Base-by-base conservation (phyloP, 37 sponge, comb jelly and placozoan genomes). In the Geodia barretti region DNA sequence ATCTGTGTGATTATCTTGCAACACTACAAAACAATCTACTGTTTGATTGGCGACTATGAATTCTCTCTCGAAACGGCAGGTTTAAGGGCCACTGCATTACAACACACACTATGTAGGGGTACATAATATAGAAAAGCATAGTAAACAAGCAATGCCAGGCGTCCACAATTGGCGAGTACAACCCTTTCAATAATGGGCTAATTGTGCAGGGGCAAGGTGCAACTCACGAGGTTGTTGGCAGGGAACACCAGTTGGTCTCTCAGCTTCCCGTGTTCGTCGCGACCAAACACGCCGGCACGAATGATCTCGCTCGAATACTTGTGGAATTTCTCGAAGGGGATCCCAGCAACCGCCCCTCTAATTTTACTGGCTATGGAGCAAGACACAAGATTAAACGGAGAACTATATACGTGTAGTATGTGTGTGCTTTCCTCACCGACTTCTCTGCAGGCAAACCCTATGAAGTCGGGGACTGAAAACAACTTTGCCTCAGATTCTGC, bases 311-410 rank as follows among this genome's bases (percentile, higher is more conserved):
- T 41, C 0, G 97, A 97, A 79, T 94, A 88, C 73, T 88, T 88
- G 77, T 97, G 97, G 75, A 97, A 97, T 70, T 91, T 86, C 67
- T 97, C 97, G 87, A 97, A 97, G 1, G 95, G 90, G 4, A 90
- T 72, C 0, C 77, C 67, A 2, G 97, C 95, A 39, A 97, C 97
- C 28, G 83, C 76, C 14, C 92, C 93, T 60, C 97, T 39, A 30
- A 97, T 86, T 17, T 82, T 68, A 64, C 92, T 91, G 67, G 96
- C 96, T 85, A 67, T 47, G 59, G 2, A 38, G 41, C 17, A 28
- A 62, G 35, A 82, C 8, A 34, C 1, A 38, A 62, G 39, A 32
- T 34, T 1, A 68, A 30, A 74, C 14, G 14, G 14, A 14, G 7
- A 14, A 47, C 54, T 14, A 47, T 47, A 14, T 14, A 47, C 14